Evolutionary conservation across 2,797 vertebrate genomes (phyloP), one percentile per base, ranked within the genome.

Genomic region (Enteromius afrohamiltoni): DNA sequence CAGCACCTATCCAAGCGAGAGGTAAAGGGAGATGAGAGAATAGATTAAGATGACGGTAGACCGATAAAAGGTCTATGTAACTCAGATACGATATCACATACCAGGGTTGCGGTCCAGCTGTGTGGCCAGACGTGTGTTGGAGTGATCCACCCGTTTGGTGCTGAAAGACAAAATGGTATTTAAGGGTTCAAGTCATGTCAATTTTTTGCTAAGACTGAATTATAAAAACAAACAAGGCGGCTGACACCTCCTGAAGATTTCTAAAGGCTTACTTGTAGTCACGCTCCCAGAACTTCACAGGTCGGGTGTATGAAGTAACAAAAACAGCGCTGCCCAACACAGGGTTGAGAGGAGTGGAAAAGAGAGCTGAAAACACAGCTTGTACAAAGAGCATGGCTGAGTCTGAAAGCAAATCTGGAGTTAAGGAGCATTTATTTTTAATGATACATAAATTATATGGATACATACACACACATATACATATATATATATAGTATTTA

Each of bases 21-120:
- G 45, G 34, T n/a, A 65, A 45, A 64, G 53, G 26, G 13, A 69
- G 16, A 31, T 70, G 14, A 31, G 29, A 17, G 14, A 9, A n/a
- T 19, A 60, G 21, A 73, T 49, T 29, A 34, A 23, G n/a, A 53
- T 1, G 21, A 29, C 9, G 29, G 55, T 6, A 76, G 14, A 51
- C 9, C 55, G 3, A 49, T 49, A 2, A 65, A 14, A 37, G n/a
- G n/a, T 21, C 47, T 23, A 11, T 23, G 47, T 68, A 0, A 8
- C 5, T 49, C 17, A 17, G 6, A 23, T 40, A 75, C 13, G 11
- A 42, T 23, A 17, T 10, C 79, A 3, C 77, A 87, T 92, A 99
- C 98, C 98, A 95, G 98, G 98, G 92, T 98, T 99, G 89, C 97
- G 95, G 93, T 99, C 98, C 77, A 99, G 96, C 92, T 99, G 98